A percentile compares a stretch with the other conserved stretches of the same genome.
Evolutionary conservation across 2,113 vertebrate species (phyloP).

Genomic region (Plectropomus leopardus): DNA sequence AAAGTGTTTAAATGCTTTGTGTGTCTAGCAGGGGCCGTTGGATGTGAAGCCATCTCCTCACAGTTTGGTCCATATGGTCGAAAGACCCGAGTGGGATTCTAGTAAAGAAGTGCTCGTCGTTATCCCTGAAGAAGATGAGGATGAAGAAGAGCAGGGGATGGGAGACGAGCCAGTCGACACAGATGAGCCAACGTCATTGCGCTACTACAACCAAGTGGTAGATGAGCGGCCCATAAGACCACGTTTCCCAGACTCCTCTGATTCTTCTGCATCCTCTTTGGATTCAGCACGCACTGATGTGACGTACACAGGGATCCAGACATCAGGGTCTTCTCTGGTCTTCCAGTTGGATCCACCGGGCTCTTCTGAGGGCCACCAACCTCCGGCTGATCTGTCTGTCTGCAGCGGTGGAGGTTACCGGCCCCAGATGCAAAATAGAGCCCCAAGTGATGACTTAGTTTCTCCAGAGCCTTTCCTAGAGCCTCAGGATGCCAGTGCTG

Average conservation of each 20-base stretch:
- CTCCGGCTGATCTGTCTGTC: conserved; percentile 52
- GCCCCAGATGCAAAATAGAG: conserved; percentile 70
- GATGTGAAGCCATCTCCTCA: conserved; percentile 92
- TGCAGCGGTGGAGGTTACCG: conserved; percentile 54
- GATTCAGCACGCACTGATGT: conserved; percentile 87
- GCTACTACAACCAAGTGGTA: conserved; percentile 92
- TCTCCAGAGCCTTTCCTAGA: conserved; percentile 45
- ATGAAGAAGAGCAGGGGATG: conserved; percentile 63
- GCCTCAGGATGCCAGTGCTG: conserved; percentile 60
- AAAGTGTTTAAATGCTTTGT: conserved; percentile 1
- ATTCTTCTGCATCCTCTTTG: conserved; percentile 86
- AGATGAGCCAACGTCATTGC: conserved; percentile 85
- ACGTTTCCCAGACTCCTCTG: conserved; percentile 79
- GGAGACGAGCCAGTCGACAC: conserved; percentile 85
- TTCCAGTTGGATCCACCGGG: conserved; percentile 82
- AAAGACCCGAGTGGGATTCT: conserved; percentile 80
- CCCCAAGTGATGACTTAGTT: conserved; percentile 7
- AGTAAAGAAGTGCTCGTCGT: conserved; percentile 89
- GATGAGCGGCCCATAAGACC: conserved; percentile 86
- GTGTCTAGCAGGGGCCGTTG: conserved; percentile 75
- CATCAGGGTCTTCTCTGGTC: conserved; percentile 82
- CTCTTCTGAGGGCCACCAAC: conserved; percentile 45
- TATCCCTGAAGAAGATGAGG: conserved; percentile 84
- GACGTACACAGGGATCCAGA: conserved; percentile 95
- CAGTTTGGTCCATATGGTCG: conserved; percentile 92